These are phyloP conservation scores for Chloropsis hardwickii DNA, from an alignment of 2,113 vertebrate genomes.

Conservation along the genomic window DNA sequence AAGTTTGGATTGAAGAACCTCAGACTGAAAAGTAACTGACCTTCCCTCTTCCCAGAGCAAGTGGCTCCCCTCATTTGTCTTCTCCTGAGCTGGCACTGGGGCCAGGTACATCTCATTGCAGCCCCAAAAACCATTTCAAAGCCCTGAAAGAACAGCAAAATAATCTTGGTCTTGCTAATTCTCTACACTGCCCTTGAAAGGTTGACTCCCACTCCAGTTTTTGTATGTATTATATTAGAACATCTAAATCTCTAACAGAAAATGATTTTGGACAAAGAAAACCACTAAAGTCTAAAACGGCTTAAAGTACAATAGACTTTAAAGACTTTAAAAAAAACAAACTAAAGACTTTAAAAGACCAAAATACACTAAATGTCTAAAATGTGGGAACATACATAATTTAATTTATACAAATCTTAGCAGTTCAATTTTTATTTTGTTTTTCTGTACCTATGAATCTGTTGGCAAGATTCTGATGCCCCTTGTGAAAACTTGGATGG, in stretches of 20 bases:
- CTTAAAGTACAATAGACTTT: not conserved
- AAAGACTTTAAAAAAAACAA: not conserved
- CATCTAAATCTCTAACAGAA: not conserved
- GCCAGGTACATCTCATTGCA: not conserved
- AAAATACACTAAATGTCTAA: not conserved
- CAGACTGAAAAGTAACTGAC: not conserved
- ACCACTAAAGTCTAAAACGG: not conserved
- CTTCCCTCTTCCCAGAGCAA: not conserved
- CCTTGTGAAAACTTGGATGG: not conserved
- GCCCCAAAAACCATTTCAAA: not conserved
- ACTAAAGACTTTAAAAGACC: not conserved
- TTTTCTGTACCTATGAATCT: not conserved
- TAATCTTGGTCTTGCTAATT: not conserved
- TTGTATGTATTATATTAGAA: not conserved
- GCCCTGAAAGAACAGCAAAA: not conserved
- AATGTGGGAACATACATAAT: not conserved
- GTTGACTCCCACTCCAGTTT: not conserved
- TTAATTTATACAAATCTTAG: not conserved
- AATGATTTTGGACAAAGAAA: not conserved
- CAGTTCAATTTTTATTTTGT: not conserved
- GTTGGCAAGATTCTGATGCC: not conserved
- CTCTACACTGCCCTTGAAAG: not conserved
- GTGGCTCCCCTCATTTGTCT: not conserved
- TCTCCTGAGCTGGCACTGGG: not conserved
- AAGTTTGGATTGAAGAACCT: not conserved